phyloP scores from a whole-genome alignment of 1,140 invertebrate genomes.

The Neodiprion virginianus region DNA sequence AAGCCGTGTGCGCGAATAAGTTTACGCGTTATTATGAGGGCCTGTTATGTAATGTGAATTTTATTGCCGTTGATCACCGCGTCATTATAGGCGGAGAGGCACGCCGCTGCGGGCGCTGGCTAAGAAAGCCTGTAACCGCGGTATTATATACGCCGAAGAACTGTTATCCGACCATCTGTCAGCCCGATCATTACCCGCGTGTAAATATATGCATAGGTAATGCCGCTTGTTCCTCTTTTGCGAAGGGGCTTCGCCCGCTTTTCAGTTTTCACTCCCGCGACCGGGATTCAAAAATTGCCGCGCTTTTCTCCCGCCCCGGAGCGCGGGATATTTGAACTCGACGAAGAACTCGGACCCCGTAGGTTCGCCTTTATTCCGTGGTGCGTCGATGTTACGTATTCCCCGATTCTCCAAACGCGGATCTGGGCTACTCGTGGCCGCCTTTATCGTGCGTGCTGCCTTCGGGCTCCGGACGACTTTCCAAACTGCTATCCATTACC shows the following conservation, averaged over 20 bases:
- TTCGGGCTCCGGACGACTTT: conserved; percentile 2
- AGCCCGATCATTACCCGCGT: not conserved
- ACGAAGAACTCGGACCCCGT: too few relatives aligned
- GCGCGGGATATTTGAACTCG: too few relatives aligned
- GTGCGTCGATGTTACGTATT: not conserved
- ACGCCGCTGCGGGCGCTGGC: not conserved
- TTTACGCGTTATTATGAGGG: not conserved
- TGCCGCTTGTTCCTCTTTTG: too few relatives aligned
- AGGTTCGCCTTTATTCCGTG: too few relatives aligned
- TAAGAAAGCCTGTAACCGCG: not conserved
- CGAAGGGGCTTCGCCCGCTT: too few relatives aligned
- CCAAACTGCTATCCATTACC: not conserved
- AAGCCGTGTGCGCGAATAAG: not conserved
- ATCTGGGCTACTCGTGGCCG: not conserved
- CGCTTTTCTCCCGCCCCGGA: too few relatives aligned
- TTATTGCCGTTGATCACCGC: conserved; percentile 5
- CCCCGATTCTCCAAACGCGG: not conserved
- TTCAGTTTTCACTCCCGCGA: too few relatives aligned
- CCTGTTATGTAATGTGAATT: conserved; percentile 3
- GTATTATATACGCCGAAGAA: not conserved
- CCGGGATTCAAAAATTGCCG: too few relatives aligned
- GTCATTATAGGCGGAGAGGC: not conserved
- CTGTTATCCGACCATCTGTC: conserved; percentile 2
- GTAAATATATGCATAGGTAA: too few relatives aligned
- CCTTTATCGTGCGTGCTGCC: conserved; percentile 1